Evolutionary conservation across 1,140 invertebrate genomes (phyloP), one percentile per base, ranked within the genome.

Genomic region (Riptortus pedestris): DNA sequence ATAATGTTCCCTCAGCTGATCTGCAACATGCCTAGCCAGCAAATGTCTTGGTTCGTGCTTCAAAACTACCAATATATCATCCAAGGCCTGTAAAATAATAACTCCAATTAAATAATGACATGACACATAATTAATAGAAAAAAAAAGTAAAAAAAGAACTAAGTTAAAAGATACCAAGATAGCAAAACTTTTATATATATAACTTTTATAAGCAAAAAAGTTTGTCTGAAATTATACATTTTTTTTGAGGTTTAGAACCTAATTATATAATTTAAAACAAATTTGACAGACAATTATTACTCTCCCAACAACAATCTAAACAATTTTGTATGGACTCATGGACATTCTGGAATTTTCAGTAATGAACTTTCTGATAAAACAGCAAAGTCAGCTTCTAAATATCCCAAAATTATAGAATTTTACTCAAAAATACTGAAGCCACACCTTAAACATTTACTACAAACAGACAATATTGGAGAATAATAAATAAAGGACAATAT

Each of bases 21-120:
- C 47, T 3, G 66, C 64, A 24, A 63, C 31, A 62, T 67, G 62
- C 33, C 59, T 27, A 22, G 66, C 64, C 18, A 66, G 20, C 14
- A 65, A 26, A 33, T 69, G 60, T 18, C 64, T 63, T 7, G 68
- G 66, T 26, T 69, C 43, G 14, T 57, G n/a, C 57, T 65, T 55
- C 12, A 69, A 45, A 2, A 66, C 64, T 55, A 59, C 48, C 1
- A 62, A 33, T 20, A 68, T 61, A 43, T 69, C 68, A 33, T 58
- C 62, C 20, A 69, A 55, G 11, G 68, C 68, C 68, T 69, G 52
- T 20, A 66, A 67, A 22, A 65, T 16, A 27, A 60, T 22, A 31
- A 38, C 12, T 18, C 20, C 14, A 60, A 16, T 7, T 24, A 20
- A 27, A 57, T 27, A 22, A 57, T 11, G 18, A 22, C 12, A 22